Evolutionary conservation across 2,888 invertebrate species (phyloP).

Genomic region (Thereva nobilitata): DNA sequence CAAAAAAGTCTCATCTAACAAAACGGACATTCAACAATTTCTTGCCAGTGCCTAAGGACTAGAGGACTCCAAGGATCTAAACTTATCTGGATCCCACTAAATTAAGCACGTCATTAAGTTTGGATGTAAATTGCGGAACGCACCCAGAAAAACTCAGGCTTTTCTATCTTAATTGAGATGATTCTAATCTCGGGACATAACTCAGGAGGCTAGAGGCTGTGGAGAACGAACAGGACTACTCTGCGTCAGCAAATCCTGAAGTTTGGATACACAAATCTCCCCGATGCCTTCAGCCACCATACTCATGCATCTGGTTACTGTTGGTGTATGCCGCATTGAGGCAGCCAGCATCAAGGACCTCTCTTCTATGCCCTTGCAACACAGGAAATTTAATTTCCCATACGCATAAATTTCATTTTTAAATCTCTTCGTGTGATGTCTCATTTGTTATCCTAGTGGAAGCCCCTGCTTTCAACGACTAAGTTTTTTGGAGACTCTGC

Average conservation of each 20-base stretch:
- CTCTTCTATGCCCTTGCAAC: slow-evolving; percentile 21
- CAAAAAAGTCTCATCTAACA: slow-evolving; percentile 15
- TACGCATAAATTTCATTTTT: slow-evolving; percentile 31
- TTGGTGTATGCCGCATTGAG: background rate
- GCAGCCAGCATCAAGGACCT: slow-evolving; percentile 24
- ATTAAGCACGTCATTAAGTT: slow-evolving; percentile 43
- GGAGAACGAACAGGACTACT: background rate
- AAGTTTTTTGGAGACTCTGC: slow-evolving; percentile 10
- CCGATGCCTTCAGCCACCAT: background rate
- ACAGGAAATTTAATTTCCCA: slow-evolving; percentile 21
- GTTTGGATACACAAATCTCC: slow-evolving; percentile 23
- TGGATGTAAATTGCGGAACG: slow-evolving; percentile 37
- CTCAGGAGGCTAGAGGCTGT: slow-evolving; percentile 1
- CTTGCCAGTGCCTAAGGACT: background rate
- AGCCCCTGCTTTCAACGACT: slow-evolving; percentile 19
- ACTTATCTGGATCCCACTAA: slow-evolving; percentile 42
- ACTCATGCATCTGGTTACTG: background rate
- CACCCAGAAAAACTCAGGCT: slow-evolving; percentile 22
- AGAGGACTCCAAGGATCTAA: background rate
- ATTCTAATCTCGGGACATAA: slow-evolving; percentile 28
- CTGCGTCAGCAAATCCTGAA: slow-evolving; percentile 22
- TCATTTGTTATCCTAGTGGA: slow-evolving; percentile 32
- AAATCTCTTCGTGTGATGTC: slow-evolving; percentile 29
- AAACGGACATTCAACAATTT: slow-evolving; percentile 27
- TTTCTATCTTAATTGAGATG: slow-evolving; percentile 33